Evolutionary conservation across 2,888 invertebrate genomes (phyloP), one percentile per base, ranked within the genome.

Genomic region (Hyalella azteca): DNA sequence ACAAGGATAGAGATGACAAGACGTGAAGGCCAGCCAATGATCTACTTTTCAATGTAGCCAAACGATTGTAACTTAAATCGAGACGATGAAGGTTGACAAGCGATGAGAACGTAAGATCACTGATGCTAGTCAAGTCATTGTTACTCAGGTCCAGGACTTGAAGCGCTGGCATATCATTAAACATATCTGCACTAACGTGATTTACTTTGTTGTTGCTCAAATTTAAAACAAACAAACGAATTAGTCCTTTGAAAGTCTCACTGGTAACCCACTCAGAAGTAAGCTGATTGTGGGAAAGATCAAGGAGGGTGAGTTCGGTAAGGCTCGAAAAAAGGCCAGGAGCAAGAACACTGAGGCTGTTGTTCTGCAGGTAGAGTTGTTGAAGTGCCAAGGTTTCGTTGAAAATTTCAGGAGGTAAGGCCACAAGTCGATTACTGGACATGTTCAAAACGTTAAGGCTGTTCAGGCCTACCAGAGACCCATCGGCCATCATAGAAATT

Each of bases 81-180:
- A 96, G 90, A 19, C 95, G 95, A 88, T 96, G 96, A 83, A 96
- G 90, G 89, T 96, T 96, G 87, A 94, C 95, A 93, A 96, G 93
- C 4, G 95, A 94, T 50, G 95, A 91, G 88, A 96, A 96, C 1
- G 95, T 94, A 86, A 95, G 94, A 9, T 95, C 93, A 9, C 93
- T 93, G 83, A 96, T 93, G 81, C 91, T 93, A 87, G 94, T 94
- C 79, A 96, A 89, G 87, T 92, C 91, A 87, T 96, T 96, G 88
- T 94, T 92, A 85, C 95, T 93, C 85, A 96, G 90, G 87, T 95
- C 95, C 75, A 96, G 90, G 85, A 94, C 93, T 89, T 95, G 94
- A 81, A 96, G 89, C 22, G 94, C 94, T 86, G 95, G 95, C 83
- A 96, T 90, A 86, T 95, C 94, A 86, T 92, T 92, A 87, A 96